Conservation (phyloP, 2,888 invertebrate species). For the Syritta pipiens region DNA sequence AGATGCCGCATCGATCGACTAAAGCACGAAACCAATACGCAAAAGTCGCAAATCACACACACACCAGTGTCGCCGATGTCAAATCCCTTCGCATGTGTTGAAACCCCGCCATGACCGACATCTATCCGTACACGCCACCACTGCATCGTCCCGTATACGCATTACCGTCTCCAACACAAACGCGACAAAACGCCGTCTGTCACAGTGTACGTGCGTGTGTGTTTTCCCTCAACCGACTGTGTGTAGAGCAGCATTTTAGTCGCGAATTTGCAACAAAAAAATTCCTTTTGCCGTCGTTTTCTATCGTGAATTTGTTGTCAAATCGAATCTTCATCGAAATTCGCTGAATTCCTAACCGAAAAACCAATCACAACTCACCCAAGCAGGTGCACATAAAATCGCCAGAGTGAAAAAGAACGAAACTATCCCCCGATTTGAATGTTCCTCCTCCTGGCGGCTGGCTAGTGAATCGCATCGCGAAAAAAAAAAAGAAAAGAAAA, state of each 20-base stretch:
- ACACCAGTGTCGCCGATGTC: slow-evolving; percentile 30
- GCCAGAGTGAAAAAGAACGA: slow-evolving; percentile 32
- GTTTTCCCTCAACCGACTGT: slow-evolving; percentile 54
- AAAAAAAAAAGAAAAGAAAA: slow-evolving; percentile 42
- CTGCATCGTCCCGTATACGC: slow-evolving; percentile 52
- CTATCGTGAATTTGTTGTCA: slow-evolving; percentile 34
- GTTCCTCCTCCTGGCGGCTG: slow-evolving; percentile 70
- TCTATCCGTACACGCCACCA: slow-evolving; percentile 42
- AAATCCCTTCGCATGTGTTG: slow-evolving; percentile 46
- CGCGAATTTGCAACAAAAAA: slow-evolving; percentile 58
- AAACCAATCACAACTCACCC: slow-evolving; percentile 9
- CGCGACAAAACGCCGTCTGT: slow-evolving; percentile 6
- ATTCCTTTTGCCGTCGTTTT: slow-evolving; percentile 31
- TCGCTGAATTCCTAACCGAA: slow-evolving; percentile 4
- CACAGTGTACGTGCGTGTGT: slow-evolving; percentile 49
- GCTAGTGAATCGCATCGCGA: slow-evolving; percentile 72
- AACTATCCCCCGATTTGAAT: slow-evolving; percentile 28
- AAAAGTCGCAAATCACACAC: slow-evolving; percentile 39
- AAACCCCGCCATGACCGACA: slow-evolving; percentile 58
- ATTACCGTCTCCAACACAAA: slow-evolving; percentile 25
- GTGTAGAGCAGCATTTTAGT: slow-evolving; percentile 60
- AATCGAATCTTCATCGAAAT: slow-evolving; percentile 29
- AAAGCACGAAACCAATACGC: slow-evolving; percentile 40
- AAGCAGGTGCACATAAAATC: neutral
- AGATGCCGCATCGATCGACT: slow-evolving; percentile 24